Conservation (phyloP, 2,113 vertebrate species). For the Ctenomys sociabilis region DNA sequence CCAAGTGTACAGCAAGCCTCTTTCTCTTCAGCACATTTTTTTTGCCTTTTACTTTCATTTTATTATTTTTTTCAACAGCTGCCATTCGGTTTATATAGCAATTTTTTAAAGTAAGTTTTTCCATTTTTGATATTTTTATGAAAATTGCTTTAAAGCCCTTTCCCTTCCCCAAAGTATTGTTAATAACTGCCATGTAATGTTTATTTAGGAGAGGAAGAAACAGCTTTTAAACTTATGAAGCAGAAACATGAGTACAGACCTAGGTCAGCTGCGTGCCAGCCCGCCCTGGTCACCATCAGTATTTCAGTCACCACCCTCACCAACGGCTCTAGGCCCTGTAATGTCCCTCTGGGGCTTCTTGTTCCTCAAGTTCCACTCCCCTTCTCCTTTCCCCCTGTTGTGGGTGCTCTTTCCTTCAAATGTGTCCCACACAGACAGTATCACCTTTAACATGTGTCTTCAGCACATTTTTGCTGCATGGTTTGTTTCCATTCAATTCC, state of each 20-base stretch:
- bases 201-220: not conserved
- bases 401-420: not conserved
- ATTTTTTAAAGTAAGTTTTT: constrained; percentile 48
- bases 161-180: constrained; percentile 39
- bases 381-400: not conserved
- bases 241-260: not conserved
- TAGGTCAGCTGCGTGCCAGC: not conserved
- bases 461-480: constrained; percentile 64
- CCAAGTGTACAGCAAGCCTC: not conserved
- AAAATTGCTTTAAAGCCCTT: constrained; percentile 68
- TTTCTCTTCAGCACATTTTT: too few species aligned
- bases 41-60: constrained; percentile 62
- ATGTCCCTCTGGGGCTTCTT: not conserved
- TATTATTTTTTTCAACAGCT: constrained; percentile 75
- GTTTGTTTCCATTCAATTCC: constrained; percentile 77
- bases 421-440: not conserved
- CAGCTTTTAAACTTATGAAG: constrained; percentile 50
- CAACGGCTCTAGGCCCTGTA: not conserved
- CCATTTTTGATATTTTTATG: constrained; percentile 71
- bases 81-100: constrained; percentile 71
- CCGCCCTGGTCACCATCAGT: not conserved
- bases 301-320: not conserved
- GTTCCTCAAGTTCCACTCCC: not conserved
- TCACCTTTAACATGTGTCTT: constrained; percentile 33
- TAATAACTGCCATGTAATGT: constrained; percentile 44